These are phyloP conservation scores for Mesopsocus fuscifrons DNA, from an alignment of 2,888 invertebrate species.

Conservation along the genomic window DNA sequence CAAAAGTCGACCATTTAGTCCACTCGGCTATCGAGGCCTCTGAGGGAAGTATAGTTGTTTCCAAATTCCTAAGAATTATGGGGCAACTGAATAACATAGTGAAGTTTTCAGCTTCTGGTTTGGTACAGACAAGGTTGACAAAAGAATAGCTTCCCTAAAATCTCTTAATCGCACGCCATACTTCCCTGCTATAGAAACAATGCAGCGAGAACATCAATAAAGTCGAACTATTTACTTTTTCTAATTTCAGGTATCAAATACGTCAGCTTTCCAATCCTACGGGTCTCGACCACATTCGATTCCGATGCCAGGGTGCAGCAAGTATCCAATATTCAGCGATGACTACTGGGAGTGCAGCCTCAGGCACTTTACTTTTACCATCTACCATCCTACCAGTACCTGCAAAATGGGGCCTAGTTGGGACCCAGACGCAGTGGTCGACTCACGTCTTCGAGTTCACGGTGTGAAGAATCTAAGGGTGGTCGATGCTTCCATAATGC, in stretches of 20 bases:
- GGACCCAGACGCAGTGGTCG: slow-evolving; percentile 62
- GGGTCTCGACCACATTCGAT: slow-evolving; percentile 60
- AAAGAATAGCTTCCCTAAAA: too few species aligned
- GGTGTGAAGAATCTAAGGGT: slow-evolving; percentile 60
- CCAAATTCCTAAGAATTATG: too few species aligned
- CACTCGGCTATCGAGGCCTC: too few species aligned
- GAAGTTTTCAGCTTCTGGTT: too few species aligned
- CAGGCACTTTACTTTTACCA: slow-evolving; percentile 60
- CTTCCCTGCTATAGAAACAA: too few species aligned
- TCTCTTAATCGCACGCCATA: too few species aligned
- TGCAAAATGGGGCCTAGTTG: slow-evolving; percentile 70
- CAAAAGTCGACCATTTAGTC: too few species aligned
- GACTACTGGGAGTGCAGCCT: slow-evolving; percentile 76
- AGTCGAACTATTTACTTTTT: too few species aligned
- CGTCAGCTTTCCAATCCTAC: slow-evolving; percentile 60
- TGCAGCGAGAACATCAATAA: too few species aligned
- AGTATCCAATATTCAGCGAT: slow-evolving; percentile 33
- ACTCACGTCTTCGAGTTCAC: slow-evolving; percentile 54
- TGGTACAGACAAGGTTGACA: too few species aligned
- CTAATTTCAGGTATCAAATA: slow-evolving; percentile 41
- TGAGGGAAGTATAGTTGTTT: too few species aligned
- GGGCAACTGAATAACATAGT: too few species aligned
- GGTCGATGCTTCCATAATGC: slow-evolving; percentile 76
- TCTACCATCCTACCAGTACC: slow-evolving; percentile 70
- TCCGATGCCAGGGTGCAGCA: slow-evolving; percentile 65